Percentiles rank a stretch among this genome's conserved stretches.
Evolutionary conservation across 2,113 vertebrate genomes (phyloP).

Genomic region (Panthera leo): DNA sequence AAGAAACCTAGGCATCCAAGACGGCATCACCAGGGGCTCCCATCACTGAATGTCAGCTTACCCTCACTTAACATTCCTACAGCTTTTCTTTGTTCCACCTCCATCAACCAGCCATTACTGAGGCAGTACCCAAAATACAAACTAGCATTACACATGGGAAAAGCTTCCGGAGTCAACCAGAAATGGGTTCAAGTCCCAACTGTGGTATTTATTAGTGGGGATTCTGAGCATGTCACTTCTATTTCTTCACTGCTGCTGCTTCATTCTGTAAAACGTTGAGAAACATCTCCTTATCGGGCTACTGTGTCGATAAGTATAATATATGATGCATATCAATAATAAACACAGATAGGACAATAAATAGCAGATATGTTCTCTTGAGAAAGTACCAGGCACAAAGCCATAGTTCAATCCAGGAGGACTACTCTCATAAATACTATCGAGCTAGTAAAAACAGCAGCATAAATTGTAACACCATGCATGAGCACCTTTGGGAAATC

Average conservation of each 20-base stretch:
- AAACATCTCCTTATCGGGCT: not conserved
- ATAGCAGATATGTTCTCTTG: not conserved
- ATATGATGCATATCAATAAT: not conserved
- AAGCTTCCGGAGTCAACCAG: not conserved
- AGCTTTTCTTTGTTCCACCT: not conserved
- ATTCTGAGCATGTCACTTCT: rapidly evolving
- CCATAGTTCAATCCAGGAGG: not conserved
- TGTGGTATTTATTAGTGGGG: not conserved
- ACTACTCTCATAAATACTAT: not conserved
- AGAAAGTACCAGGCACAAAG: not conserved
- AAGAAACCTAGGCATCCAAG: not conserved
- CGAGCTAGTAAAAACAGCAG: not conserved
- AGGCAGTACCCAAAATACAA: not conserved
- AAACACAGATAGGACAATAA: not conserved
- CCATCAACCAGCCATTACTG: not conserved
- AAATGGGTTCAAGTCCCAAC: not conserved
- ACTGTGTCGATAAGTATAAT: not conserved
- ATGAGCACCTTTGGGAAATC: not conserved
- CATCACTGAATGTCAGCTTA: rapidly evolving
- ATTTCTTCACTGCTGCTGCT: not conserved
- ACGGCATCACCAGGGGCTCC: not conserved
- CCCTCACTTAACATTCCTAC: too few relatives aligned
- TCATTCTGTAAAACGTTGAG: not conserved
- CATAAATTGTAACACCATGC: rapidly evolving
- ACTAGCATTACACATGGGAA: not conserved